Conservation (phyloP, 64 coral and sea anemone genomes). For the Anthopleura sola region DNA sequence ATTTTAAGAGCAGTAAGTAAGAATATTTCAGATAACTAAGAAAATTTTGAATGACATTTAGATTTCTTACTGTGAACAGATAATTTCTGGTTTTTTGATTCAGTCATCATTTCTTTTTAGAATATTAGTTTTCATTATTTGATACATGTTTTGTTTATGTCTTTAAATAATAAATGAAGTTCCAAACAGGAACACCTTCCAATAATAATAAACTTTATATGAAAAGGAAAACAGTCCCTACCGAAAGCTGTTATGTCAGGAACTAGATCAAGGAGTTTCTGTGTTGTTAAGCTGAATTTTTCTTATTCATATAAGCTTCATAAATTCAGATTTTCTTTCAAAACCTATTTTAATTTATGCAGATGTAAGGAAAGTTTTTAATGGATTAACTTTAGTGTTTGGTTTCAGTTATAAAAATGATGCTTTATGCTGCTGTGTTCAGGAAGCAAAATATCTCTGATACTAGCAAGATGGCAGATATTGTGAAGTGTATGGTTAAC, state of each 20-base stretch:
- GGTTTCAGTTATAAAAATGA: background rate
- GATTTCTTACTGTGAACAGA: too few species aligned
- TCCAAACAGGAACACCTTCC: background rate
- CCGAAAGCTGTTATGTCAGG: too few species aligned
- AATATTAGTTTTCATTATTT: background rate
- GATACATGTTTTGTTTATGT: background rate
- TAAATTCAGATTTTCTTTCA: background rate
- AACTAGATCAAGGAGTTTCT: background rate
- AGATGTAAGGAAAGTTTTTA: background rate
- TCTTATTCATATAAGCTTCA: background rate
- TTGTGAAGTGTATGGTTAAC: background rate
- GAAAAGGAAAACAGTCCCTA: too few species aligned
- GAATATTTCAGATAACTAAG: too few species aligned
- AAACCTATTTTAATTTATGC: background rate
- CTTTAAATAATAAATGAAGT: background rate
- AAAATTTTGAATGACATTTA: too few species aligned
- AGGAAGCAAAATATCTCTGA: background rate
- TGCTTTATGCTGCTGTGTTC: background rate
- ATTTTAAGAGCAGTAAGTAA: too few species aligned
- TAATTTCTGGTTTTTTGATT: background rate
- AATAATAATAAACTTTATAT: background rate
- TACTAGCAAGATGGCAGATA: background rate
- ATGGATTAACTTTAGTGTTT: background rate
- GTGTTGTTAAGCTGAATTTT: slow-evolving; percentile 1
- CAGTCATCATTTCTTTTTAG: background rate